These are phyloP conservation scores for Drosophila lacteicornis DNA, from an alignment of 1,140 invertebrate species.

Conservation along the genomic window DNA sequence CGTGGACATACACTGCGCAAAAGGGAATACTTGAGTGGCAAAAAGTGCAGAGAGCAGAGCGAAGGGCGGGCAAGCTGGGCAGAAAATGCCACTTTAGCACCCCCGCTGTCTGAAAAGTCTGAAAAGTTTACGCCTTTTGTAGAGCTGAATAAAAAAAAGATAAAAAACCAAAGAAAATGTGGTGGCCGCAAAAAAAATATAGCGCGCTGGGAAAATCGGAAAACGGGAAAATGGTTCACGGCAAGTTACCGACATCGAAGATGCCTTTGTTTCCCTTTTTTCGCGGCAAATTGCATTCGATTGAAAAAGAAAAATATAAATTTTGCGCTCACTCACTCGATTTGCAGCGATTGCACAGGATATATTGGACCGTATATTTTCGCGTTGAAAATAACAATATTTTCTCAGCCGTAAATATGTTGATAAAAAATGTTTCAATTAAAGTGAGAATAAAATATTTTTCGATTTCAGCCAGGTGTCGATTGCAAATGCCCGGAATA, in stretches of 20 bases:
- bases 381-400: slow-evolving; percentile 12
- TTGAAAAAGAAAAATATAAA: slow-evolving; percentile 35
- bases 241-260: slow-evolving; percentile 31
- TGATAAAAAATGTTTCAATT: slow-evolving; percentile 5
- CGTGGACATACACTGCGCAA: slow-evolving; percentile 34
- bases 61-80: not conserved
- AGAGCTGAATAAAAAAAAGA: slow-evolving; percentile 29
- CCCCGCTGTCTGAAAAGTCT: slow-evolving; percentile 50
- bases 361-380: slow-evolving; percentile 15
- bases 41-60: not conserved
- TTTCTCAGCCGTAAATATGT: slow-evolving; percentile 8
- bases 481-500: not conserved
- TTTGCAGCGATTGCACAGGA: slow-evolving; percentile 25
- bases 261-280: slow-evolving; percentile 35
- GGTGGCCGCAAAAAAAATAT: slow-evolving; percentile 32
- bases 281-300: slow-evolving; percentile 55
- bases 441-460: slow-evolving; percentile 6
- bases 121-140: slow-evolving; percentile 52
- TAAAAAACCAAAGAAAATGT: slow-evolving; percentile 14
- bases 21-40: slow-evolving; percentile 18
- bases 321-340: slow-evolving; percentile 27
- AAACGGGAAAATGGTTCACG: slow-evolving; percentile 32
- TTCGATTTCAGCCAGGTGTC: not conserved
- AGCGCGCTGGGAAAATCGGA: slow-evolving; percentile 23
- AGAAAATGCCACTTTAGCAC: slow-evolving; percentile 29